Conservation (phyloP, 2,888 invertebrate species). For the Drosophila paranaensis region DNA sequence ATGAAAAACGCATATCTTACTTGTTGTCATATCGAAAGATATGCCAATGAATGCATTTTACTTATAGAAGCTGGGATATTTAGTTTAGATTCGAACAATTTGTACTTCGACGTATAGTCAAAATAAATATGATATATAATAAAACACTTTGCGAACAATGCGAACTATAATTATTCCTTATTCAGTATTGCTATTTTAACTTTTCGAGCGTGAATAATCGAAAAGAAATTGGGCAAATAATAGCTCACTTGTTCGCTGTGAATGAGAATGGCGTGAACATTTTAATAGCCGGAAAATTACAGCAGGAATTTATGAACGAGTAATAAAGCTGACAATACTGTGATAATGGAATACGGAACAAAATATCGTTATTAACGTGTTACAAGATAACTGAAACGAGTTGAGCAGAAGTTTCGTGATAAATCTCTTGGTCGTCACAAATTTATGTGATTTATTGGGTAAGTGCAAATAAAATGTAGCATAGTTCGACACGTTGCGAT, state of each 20-base stretch:
- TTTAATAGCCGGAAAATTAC: slow-evolving; percentile 56
- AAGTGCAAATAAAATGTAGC: slow-evolving; percentile 53
- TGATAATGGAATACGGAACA: not conserved
- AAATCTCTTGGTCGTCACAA: slow-evolving; percentile 11
- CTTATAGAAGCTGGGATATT: too few relatives aligned
- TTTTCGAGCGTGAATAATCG: slow-evolving; percentile 26
- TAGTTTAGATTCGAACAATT: too few relatives aligned
- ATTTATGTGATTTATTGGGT: slow-evolving; percentile 61
- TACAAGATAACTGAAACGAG: not conserved
- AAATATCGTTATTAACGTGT: not conserved
- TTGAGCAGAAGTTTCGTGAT: slow-evolving; percentile 23
- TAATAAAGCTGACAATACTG: slow-evolving; percentile 3
- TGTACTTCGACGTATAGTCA: too few relatives aligned
- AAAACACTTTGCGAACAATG: slow-evolving; percentile 11
- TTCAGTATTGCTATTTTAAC: slow-evolving; percentile 17
- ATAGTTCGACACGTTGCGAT: slow-evolving; percentile 76
- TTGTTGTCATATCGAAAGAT: too few relatives aligned
- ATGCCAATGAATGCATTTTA: too few relatives aligned
- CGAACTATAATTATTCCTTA: slow-evolving; percentile 2
- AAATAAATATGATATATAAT: not conserved
- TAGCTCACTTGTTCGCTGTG: slow-evolving; percentile 33
- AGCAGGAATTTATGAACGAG: slow-evolving; percentile 1
- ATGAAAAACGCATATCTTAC: too few relatives aligned
- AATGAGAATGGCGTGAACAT: slow-evolving; percentile 45
- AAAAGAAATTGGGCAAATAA: slow-evolving; percentile 55